These are phyloP conservation scores for Actias luna DNA, from an alignment of 2,888 invertebrate genomes.

Conservation along the genomic window DNA sequence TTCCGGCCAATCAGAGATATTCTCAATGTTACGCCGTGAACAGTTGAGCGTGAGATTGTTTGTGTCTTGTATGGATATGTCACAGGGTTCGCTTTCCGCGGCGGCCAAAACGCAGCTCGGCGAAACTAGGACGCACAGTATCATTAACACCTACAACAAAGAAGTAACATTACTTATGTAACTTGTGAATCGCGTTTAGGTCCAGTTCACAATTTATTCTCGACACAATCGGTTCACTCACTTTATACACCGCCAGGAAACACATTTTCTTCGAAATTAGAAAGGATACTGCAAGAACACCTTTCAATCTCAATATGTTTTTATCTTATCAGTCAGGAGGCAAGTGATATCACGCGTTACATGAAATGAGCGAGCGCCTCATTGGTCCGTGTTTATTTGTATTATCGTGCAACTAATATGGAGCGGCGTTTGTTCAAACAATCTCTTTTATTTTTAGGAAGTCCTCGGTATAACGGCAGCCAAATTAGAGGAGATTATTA, in stretches of 20 bases:
- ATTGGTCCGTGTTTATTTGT: conserved; percentile 66
- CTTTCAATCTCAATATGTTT: conserved; percentile 54
- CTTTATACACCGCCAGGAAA: conserved; percentile 51
- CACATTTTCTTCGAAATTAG: conserved; percentile 67
- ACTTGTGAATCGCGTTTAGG: conserved; percentile 28
- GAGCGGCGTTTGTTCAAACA: conserved; percentile 54
- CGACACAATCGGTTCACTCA: conserved; percentile 51
- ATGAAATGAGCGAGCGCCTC: conserved; percentile 58
- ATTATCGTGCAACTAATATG: conserved; percentile 62
- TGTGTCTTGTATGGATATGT: conserved; percentile 55
- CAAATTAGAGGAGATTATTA: conserved; percentile 82
- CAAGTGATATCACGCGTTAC: conserved; percentile 66
- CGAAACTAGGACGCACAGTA: conserved; percentile 65
- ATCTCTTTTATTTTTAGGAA: conserved; percentile 77
- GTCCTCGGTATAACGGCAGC: conserved; percentile 80
- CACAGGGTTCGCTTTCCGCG: conserved; percentile 52
- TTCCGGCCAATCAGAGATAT: conserved; percentile 64
- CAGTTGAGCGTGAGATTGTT: conserved; percentile 67
- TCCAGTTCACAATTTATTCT: conserved; percentile 11
- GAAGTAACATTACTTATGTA: conserved; percentile 60
- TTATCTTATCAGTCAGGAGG: conserved; percentile 71
- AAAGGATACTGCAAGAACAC: conserved; percentile 65
- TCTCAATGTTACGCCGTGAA: conserved; percentile 59
- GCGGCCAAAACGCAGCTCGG: conserved; percentile 47
- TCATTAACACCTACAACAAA: conserved; percentile 77